These are phyloP conservation scores for Equus przewalskii DNA, from an alignment of 2,113 vertebrate species.

Conservation along the genomic window DNA sequence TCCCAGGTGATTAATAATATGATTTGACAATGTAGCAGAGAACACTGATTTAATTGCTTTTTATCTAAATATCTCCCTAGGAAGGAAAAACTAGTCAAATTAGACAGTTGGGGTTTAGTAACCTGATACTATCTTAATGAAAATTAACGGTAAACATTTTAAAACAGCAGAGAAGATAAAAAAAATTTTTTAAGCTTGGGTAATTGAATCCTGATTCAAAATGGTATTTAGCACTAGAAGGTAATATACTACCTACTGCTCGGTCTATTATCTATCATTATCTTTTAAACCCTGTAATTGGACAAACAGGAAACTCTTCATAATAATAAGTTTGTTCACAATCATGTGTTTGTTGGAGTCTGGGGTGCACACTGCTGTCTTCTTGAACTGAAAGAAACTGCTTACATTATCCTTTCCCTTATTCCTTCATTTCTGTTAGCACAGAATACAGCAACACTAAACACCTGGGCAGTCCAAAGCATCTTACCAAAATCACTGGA, in stretches of 20 bases:
- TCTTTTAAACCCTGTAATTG: slow-evolving; percentile 79
- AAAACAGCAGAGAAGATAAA: slow-evolving; percentile 49
- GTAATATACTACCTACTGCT: slow-evolving; percentile 66
- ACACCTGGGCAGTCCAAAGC: background rate
- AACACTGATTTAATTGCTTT: slow-evolving; percentile 51
- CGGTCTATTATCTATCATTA: slow-evolving; percentile 73
- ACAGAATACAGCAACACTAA: background rate
- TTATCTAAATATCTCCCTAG: slow-evolving; percentile 32
- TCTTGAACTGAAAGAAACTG: background rate
- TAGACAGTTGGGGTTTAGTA: slow-evolving; percentile 38
- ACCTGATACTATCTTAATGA: slow-evolving; percentile 52
- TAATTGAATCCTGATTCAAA: slow-evolving; percentile 74
- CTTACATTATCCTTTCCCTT: background rate
- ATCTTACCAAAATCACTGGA: background rate
- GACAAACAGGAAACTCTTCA: slow-evolving; percentile 75
- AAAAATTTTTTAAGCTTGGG: slow-evolving; percentile 31
- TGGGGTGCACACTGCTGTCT: background rate
- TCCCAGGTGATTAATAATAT: slow-evolving; percentile 9
- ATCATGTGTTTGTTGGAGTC: slow-evolving; percentile 68
- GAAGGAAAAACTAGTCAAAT: slow-evolving; percentile 45
- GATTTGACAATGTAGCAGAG: slow-evolving; percentile 34
- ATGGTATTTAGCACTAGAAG: slow-evolving; percentile 65
- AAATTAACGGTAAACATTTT: slow-evolving; percentile 65
- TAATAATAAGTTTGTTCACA: slow-evolving; percentile 78
- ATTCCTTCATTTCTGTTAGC: background rate